Percentiles rank a stretch among this genome's conserved stretches.
Evolutionary conservation across 2,888 invertebrate genomes (phyloP).

Genomic region (Poecilus cupreus): DNA sequence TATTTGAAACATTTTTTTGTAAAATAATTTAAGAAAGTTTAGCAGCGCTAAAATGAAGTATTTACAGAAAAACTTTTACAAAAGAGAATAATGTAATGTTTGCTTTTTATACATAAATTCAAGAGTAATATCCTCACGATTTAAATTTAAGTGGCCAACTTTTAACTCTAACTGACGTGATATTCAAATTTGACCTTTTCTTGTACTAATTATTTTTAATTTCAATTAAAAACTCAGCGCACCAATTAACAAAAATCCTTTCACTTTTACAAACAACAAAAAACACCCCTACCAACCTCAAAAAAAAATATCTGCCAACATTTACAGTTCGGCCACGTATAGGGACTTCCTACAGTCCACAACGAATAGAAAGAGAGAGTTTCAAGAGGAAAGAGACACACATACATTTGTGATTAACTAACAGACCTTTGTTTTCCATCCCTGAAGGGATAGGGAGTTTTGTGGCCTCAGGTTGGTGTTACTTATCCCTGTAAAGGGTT

Average conservation of each 20-base stretch:
- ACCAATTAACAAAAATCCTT: conserved; percentile 24
- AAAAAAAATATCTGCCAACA: background rate
- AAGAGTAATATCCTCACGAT: background rate
- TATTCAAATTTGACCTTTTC: conserved; percentile 4
- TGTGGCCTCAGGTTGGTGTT: background rate
- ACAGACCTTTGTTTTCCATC: background rate
- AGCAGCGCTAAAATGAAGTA: no score
- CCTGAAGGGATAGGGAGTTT: background rate
- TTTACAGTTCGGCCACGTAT: background rate
- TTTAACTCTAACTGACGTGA: conserved; percentile 4
- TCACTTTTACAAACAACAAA: background rate
- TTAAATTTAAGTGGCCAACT: background rate
- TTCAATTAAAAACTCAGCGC: conserved; percentile 12
- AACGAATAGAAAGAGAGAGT: background rate
- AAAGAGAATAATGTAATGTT: no score
- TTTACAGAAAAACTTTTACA: no score
- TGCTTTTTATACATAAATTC: background rate
- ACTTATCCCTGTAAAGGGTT: background rate
- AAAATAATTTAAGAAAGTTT: no score
- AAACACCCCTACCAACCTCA: background rate
- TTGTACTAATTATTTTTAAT: conserved; percentile 9
- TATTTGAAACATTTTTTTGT: no score
- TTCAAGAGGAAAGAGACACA: background rate
- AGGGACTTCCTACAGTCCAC: background rate
- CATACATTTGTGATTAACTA: conserved; percentile 29